phyloP scores from a whole-genome alignment of 2,113 vertebrate species.

The Mystacornis crossleyi region DNA sequence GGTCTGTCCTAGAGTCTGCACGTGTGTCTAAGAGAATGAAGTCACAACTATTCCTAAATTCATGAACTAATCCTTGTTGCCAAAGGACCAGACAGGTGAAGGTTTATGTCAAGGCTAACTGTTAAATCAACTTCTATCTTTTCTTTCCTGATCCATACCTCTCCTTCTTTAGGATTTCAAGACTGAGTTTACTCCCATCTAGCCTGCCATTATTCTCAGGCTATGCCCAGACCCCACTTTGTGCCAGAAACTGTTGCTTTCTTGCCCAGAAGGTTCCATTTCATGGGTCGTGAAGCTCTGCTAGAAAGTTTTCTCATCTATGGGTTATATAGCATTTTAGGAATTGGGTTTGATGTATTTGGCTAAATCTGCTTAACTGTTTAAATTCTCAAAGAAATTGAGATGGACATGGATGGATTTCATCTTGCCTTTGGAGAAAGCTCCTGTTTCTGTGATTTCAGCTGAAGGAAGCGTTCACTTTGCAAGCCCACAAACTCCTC shows the following conservation, averaged over 20 bases:
- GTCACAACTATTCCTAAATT: background rate
- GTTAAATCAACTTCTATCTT: background rate
- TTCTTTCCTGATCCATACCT: background rate
- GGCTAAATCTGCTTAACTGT: background rate
- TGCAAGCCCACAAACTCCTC: background rate
- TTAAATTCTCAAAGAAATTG: background rate
- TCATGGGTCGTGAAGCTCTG: background rate
- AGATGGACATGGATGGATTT: background rate
- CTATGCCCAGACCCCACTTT: background rate
- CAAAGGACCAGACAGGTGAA: background rate
- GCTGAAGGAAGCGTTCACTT: background rate
- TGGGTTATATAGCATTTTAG: background rate
- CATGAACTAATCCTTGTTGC: background rate
- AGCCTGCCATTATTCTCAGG: background rate
- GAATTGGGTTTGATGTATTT: background rate
- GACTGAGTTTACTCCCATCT: background rate
- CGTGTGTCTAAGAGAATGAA: background rate
- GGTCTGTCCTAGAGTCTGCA: background rate
- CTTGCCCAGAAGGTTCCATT: background rate
- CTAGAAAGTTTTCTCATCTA: background rate
- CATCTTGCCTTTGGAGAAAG: background rate
- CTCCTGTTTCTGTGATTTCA: background rate
- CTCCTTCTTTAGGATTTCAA: background rate
- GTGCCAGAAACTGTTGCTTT: background rate
- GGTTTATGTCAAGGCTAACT: background rate